Conservation (phyloP, 1,140 invertebrate species). For the Ostrea edulis region DNA sequence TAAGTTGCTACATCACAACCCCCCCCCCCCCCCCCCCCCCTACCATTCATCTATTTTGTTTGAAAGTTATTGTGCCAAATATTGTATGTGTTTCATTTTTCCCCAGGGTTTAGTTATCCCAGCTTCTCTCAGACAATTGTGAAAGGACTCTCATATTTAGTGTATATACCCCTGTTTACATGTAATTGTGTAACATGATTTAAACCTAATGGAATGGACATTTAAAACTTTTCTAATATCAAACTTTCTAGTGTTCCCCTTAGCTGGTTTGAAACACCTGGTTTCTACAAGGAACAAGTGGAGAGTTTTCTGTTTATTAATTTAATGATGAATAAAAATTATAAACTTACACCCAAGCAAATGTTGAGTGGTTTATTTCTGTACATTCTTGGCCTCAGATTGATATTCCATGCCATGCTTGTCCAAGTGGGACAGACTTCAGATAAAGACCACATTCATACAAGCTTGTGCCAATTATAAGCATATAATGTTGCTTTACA, state of each 20-base stretch:
- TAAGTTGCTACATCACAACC: too few relatives aligned
- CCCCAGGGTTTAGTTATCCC: not conserved
- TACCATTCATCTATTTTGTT: not conserved
- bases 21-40: too few relatives aligned
- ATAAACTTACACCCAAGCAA: not conserved
- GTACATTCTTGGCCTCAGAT: not conserved
- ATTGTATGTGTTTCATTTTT: not conserved
- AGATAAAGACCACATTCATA: too few relatives aligned
- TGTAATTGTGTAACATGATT: not conserved
- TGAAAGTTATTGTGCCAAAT: not conserved
- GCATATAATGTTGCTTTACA: too few relatives aligned
- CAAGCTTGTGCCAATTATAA: too few relatives aligned
- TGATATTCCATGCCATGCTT: too few relatives aligned
- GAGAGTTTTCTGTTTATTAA: not conserved
- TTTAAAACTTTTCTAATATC: not conserved
- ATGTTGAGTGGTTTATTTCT: not conserved
- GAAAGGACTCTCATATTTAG: not conserved
- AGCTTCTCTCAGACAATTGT: not conserved
- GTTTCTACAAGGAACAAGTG: not conserved
- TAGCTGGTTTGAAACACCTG: not conserved
- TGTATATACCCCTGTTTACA: not conserved
- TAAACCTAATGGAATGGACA: not conserved
- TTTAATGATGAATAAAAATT: not conserved
- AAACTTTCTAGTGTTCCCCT: not conserved
- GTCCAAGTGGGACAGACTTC: too few relatives aligned